Evolutionary conservation across 2,888 invertebrate species (phyloP), one percentile per base, ranked within the genome.

Genomic region (Magallana nippona): DNA sequence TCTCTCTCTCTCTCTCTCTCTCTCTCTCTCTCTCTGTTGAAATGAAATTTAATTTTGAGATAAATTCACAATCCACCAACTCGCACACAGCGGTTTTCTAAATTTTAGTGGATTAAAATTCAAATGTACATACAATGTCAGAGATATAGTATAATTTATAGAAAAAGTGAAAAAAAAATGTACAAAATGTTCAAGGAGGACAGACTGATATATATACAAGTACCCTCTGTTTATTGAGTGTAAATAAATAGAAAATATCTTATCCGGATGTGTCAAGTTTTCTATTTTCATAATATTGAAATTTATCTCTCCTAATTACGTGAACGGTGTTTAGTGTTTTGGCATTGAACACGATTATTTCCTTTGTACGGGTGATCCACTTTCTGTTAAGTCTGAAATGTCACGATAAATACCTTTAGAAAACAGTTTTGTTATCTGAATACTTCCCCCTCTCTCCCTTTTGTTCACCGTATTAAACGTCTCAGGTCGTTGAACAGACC

Each of bases 181-280:
- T 27, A 44, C 8, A 5, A 44, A 44, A 44, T 44, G 32, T 44
- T 44, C 44, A 3, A 44, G 44, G 44, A 27, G 44, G 44, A 44
- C 44, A 44, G n/a, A 60, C 60, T 60, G 0, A 13, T 60, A n/a
- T 17, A 3, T n/a, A 60, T n/a, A 60, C 1, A 60, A 60, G 8
- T n/a, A 1, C 3, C 60, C 2, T 8, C 3, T 11, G 32, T 32
- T 71, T 71, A 13, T 32, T 32, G 27, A 22, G 71, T 71, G 27
- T 32, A 71, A 27, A 71, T 71, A 71, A 71, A 71, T 3, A 71
- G 10, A 63, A 63, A 27, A 19, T 0, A 13, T 2, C 32, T 71
- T 71, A 71, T 71, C 71, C 71, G 71, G 71, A 71, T 11, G 71
- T 71, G 71, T 71, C 71, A 71, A 71, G 11, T 71, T 71, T 71